Percentiles rank a stretch among this genome's conserved stretches.
Evolutionary conservation across 1,140 invertebrate species (phyloP).

Genomic region (Tribolium madens): DNA sequence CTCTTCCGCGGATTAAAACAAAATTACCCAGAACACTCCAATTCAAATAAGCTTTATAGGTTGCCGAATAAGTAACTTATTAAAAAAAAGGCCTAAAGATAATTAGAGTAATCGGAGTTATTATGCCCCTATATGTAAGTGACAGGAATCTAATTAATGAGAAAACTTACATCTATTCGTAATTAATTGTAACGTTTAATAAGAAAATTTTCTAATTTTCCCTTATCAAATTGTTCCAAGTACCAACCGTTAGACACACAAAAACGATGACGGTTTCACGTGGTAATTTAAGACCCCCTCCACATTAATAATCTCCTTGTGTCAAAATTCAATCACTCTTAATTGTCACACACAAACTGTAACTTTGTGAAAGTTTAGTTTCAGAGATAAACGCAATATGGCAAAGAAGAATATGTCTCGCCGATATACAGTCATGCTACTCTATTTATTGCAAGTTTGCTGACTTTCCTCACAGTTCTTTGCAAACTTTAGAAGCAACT

Average conservation of each 20-base stretch:
- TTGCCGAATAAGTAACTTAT: background rate
- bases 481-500: background rate
- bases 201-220: slow-evolving; percentile 24
- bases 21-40: slow-evolving; percentile 19
- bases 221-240: slow-evolving; percentile 23
- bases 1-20: slow-evolving; percentile 5
- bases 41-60: background rate
- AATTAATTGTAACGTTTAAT: slow-evolving; percentile 20
- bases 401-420: background rate
- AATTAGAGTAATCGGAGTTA: slow-evolving; percentile 3
- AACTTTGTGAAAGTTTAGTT: background rate
- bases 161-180: slow-evolving; percentile 12
- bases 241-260: background rate
- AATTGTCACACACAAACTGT: slow-evolving; percentile 15
- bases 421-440: background rate
- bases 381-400: background rate
- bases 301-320: slow-evolving; percentile 2
- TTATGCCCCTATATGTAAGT: background rate
- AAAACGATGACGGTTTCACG: slow-evolving; percentile 22
- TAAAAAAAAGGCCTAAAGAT: background rate
- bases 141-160: slow-evolving; percentile 30
- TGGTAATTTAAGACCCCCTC: slow-evolving; percentile 23
- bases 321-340: slow-evolving; percentile 37
- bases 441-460: background rate
- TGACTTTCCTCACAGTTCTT: background rate